These are phyloP conservation scores for Lepus americanus DNA, from an alignment of 2,113 vertebrate species.

Conservation along the genomic window DNA sequence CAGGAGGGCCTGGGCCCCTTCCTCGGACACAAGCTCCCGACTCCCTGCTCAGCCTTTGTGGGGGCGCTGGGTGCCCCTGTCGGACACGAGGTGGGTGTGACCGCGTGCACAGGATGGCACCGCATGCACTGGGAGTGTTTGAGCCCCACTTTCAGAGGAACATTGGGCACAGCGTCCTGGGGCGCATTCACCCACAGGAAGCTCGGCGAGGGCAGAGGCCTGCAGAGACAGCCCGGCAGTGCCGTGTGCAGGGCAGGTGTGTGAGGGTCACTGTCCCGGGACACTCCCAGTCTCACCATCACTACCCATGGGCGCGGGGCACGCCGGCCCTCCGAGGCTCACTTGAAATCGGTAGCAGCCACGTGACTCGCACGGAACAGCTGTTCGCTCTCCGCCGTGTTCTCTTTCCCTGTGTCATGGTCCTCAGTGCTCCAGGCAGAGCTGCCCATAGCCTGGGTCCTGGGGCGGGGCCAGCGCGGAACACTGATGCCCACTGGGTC, in stretches of 20 bases:
- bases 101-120: not conserved
- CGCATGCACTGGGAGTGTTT: no score
- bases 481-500: not conserved
- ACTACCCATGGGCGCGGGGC: rapidly evolving
- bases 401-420: no score
- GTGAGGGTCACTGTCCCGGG: rapidly evolving
- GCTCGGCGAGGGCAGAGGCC: rapidly evolving
- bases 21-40: not conserved
- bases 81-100: not conserved
- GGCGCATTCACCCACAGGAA: rapidly evolving
- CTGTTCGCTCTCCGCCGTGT: rapidly evolving
- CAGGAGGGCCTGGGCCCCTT: not conserved
- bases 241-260: rapidly evolving
- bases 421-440: rapidly evolving
- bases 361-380: no score
- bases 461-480: rapidly evolving
- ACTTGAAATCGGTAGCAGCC: rapidly evolving
- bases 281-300: rapidly evolving
- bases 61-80: not conserved
- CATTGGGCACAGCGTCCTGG: rapidly evolving
- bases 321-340: rapidly evolving
- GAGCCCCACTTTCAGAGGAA: not conserved
- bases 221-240: not conserved
- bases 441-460: not conserved
- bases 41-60: no score